A percentile compares a stretch with the other conserved stretches of the same genome.
phyloP scores from a whole-genome alignment of 2,113 vertebrate genomes.

The Colistium nudipinnis region DNA sequence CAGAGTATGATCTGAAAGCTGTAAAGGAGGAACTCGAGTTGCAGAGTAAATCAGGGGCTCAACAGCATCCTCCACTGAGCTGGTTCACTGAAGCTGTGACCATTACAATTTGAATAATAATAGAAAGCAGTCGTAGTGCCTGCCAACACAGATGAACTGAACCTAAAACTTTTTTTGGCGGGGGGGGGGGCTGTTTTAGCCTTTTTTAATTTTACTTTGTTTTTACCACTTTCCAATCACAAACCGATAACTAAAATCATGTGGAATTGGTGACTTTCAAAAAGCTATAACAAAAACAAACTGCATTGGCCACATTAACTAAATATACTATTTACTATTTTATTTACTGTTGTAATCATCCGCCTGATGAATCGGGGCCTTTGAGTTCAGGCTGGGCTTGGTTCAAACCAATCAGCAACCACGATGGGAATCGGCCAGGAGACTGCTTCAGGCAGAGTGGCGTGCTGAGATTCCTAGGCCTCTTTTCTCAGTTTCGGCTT shows the following conservation, averaged over 20 bases:
- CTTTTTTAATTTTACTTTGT: too few relatives aligned
- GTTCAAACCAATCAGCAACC: neutral
- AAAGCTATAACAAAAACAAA: too few relatives aligned
- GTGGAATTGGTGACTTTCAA: neutral
- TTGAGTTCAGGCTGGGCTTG: slow-evolving; percentile 6
- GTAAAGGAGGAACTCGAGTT: too few relatives aligned
- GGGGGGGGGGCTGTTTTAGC: too few relatives aligned
- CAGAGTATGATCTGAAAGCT: too few relatives aligned
- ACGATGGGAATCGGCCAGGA: neutral
- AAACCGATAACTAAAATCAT: too few relatives aligned
- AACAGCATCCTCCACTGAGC: neutral
- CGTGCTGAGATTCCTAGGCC: slow-evolving; percentile 55
- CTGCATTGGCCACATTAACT: neutral
- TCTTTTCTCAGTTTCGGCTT: slow-evolving; percentile 31
- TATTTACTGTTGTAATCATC: too few relatives aligned
- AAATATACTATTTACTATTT: too few relatives aligned
- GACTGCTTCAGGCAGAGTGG: slow-evolving; percentile 7
- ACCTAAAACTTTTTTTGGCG: too few relatives aligned
- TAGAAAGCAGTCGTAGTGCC: neutral
- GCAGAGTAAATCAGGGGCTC: neutral
- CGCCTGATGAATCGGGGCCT: slow-evolving; percentile 21
- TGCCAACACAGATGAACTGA: neutral
- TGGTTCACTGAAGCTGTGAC: neutral
- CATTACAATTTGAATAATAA: neutral
- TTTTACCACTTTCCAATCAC: too few relatives aligned